Base-by-base conservation (phyloP, 1,140 invertebrate species). In the Acromyrmex heyeri region DNA sequence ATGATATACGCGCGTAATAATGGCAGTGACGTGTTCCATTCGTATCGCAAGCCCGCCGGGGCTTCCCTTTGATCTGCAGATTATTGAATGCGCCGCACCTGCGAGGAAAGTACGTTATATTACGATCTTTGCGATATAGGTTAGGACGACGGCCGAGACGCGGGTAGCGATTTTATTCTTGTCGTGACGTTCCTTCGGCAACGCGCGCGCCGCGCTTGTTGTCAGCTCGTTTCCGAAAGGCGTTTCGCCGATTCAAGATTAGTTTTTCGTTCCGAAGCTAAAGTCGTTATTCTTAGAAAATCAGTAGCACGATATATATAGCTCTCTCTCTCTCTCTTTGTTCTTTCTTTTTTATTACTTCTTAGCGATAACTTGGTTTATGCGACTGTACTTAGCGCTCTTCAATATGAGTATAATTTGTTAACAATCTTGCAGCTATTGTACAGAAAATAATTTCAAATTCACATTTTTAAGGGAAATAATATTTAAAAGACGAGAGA, bases 1-100 rank as follows among this genome's bases (percentile, higher is more conserved):
- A 73, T 86, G 73, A n/a, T 64, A 61, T 48, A 86, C 64, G 53
- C 64, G 57, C 79, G 83, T 90, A 86, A 78, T 89, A 92, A 92
- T 87, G 89, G 87, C 86, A 91, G 90, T 92, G 91, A 92, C 90
- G 92, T 92, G 92, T 92, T 86, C 86, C 65, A 38, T 86, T 91
- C 83, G 70, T 75, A 86, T 88, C 78, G 87, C 55, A 64, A 70
- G 53, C 65, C 79, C 16, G 75, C 69, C 76, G 72, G 85, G 90
- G 75, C 85, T 92, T 93, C 92, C 73, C 92, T 95, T 95, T 95
- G 93, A 95, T 94, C 91, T 89, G 59, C 27, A 77, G 87, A 89
- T 94, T 94, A 94, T 93, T 91, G 83, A 91, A 91, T 91, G 81
- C 87, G 86, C 87, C 88, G 90, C 93, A 94, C 93, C 91, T 93